phyloP scores from a whole-genome alignment of 2,113 vertebrate species.

The Lophochroa leadbeateri region DNA sequence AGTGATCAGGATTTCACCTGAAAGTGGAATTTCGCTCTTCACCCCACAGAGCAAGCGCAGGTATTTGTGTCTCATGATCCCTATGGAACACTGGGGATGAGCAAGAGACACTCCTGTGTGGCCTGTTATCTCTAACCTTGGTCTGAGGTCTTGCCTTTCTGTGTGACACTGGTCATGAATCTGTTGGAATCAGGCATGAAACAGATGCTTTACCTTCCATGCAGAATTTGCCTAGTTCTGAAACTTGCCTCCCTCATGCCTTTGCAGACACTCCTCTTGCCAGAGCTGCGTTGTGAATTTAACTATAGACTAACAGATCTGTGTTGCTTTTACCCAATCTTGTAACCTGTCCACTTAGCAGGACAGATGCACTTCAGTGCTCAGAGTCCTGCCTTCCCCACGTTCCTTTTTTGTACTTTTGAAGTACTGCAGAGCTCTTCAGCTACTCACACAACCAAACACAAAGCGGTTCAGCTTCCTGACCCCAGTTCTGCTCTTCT shows the following conservation, averaged over 20 bases:
- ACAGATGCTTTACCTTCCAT: background rate
- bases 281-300: background rate
- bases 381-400: background rate
- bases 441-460: background rate
- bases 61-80: background rate
- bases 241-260: background rate
- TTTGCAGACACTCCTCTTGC: background rate
- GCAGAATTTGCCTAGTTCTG: background rate
- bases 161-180: background rate
- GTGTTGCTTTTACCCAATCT: background rate
- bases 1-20: background rate
- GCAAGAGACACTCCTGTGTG: background rate
- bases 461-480: background rate
- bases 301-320: background rate
- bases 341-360: background rate
- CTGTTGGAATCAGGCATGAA: background rate
- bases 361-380: background rate
- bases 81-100: background rate
- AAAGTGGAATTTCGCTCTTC: background rate
- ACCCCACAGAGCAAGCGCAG: background rate
- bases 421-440: background rate
- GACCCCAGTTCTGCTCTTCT: conserved; percentile 30
- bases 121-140: background rate
- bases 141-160: background rate
- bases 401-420: background rate